Base-by-base conservation (phyloP, 2,113 vertebrate genomes). In the Lophura nycthemera region DNA sequence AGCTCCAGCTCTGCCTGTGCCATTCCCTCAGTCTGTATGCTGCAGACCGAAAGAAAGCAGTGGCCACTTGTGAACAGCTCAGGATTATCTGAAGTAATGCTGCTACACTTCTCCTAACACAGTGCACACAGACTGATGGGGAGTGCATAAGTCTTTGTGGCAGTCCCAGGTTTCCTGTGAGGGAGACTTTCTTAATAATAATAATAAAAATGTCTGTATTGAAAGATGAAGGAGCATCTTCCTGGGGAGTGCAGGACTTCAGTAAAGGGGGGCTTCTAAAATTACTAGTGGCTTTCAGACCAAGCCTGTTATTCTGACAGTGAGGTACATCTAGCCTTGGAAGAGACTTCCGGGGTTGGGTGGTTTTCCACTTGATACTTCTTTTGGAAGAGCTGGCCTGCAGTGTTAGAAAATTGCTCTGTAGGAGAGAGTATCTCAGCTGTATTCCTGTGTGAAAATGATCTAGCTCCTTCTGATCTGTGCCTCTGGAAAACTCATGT, bases 181-280 rank as follows among this genome's bases (percentile, higher is more conserved):
- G 56, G 34, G n/a, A 77, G 19, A 75, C 64, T 38, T 67, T 40
- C 20, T 89, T 72, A 10, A 34, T 40, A 70, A 63, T 72, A 10
- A 34, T 40, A 70, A 63, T 65, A 5, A 2, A 29, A 4, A 7
- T 1, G 56, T 18, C 10, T 59, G 32, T n/a, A n/a, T 20, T 65
- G 21, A 15, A 52, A 30, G 22, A 27, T 30, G 19, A 60, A 13
- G 47, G 9, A 82, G 10, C 29, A 22, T 40, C 8, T 6, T 48
- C 6, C 7, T 59, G 16, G 22, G 73, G 45, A 7, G 0, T 15
- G 0, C 52, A 47, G 18, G 60, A 67, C 15, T 83, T 86, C 21
- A 36, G 15, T 48, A 52, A 59, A 52, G 32, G 42, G 56, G 22
- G 1, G 1, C 27, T 70, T 79, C 79, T 20, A 36, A 67, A 84